These are phyloP conservation scores for Neotoma lepida DNA, from an alignment of 2,113 vertebrate genomes.

Conservation along the genomic window DNA sequence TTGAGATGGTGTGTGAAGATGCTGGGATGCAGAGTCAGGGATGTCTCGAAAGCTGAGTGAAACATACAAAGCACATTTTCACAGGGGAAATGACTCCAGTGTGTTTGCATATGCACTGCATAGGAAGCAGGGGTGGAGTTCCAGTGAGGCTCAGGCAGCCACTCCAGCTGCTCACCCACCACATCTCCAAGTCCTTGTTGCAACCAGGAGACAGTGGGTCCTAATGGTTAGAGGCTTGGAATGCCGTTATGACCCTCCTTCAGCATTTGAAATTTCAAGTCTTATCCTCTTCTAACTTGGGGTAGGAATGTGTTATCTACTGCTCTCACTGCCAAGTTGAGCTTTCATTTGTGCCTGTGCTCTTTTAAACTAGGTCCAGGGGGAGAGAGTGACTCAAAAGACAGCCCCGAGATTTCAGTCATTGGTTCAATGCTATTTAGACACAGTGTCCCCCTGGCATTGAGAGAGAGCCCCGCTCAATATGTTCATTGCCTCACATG, in stretches of 20 bases:
- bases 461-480: not conserved
- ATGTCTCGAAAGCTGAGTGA: slow-evolving; percentile 50
- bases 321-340: not conserved
- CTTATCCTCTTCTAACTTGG: not conserved
- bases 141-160: not conserved
- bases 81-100: slow-evolving; percentile 47
- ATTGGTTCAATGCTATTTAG: not conserved
- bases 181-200: not conserved
- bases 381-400: not conserved
- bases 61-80: slow-evolving; percentile 40
- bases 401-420: not conserved
- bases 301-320: not conserved
- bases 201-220: not conserved
- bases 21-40: not conserved
- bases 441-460: not conserved
- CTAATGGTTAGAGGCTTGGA: not conserved
- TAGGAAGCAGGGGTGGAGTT: not conserved
- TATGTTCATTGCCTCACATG: rapidly evolving
- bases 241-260: not conserved
- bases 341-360: not conserved
- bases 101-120: slow-evolving; percentile 12
- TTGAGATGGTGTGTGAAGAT: not conserved
- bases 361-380: not conserved
- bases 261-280: not conserved
- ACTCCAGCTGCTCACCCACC: not conserved